Conservation (phyloP, 2,113 vertebrate genomes). For the Sceloporus tristichus region DNA sequence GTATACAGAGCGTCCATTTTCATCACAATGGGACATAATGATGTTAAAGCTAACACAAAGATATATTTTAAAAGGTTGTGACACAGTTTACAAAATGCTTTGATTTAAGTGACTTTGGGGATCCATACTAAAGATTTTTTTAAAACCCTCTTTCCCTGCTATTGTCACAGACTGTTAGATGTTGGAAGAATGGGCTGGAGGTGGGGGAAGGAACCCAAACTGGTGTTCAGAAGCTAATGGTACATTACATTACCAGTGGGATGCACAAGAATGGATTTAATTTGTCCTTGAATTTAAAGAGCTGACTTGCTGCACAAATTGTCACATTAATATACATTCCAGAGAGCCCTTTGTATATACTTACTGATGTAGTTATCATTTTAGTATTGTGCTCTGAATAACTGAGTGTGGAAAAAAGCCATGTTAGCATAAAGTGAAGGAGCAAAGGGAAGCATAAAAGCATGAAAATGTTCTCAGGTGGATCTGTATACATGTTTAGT, state of each 20-base stretch:
- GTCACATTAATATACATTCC: constrained; percentile 53
- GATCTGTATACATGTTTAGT: constrained; percentile 9
- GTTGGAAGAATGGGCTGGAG: not conserved
- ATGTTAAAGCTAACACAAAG: constrained; percentile 78
- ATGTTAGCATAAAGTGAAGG: constrained; percentile 35
- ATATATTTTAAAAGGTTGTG: constrained; percentile 72
- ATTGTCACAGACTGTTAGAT: constrained; percentile 59
- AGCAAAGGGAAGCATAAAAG: constrained; percentile 33
- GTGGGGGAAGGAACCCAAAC: constrained; percentile 42
- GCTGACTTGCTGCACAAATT: constrained; percentile 56
- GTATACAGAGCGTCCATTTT: constrained; percentile 82
- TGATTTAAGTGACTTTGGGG: constrained; percentile 70
- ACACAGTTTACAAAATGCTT: constrained; percentile 71
- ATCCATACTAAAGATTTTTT: constrained; percentile 60
- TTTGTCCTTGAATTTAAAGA: constrained; percentile 66
- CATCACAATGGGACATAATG: constrained; percentile 82
- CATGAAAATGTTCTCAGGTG: not conserved
- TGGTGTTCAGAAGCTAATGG: constrained; percentile 64
- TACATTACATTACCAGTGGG: constrained; percentile 60
- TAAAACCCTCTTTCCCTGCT: constrained; percentile 43
- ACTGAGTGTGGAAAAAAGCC: constrained; percentile 12
- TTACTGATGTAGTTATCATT: constrained; percentile 45
- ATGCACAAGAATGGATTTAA: constrained; percentile 70
- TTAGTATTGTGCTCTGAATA: not conserved
- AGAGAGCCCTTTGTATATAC: constrained; percentile 57